Conservation (phyloP, 2,113 vertebrate species). For the Cyanoderma ruficeps region DNA sequence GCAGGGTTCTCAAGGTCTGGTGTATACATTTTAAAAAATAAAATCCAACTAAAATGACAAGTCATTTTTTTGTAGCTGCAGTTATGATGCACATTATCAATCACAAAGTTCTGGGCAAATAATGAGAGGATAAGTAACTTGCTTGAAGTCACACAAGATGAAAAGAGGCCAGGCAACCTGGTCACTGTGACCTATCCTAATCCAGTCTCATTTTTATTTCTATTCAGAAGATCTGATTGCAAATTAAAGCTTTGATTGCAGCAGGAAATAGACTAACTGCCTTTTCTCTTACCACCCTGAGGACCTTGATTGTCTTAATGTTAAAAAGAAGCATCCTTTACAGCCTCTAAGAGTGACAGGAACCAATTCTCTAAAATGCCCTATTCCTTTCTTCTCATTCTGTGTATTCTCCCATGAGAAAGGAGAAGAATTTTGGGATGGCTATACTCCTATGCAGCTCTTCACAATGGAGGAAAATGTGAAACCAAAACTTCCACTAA, state of each 20-base stretch:
- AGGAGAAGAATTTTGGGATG: background rate
- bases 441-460: background rate
- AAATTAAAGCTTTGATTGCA: background rate
- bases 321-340: background rate
- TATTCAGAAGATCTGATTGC: background rate
- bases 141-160: background rate
- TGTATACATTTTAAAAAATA: background rate
- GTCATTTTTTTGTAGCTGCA: background rate
- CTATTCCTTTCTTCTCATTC: background rate
- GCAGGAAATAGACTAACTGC: background rate
- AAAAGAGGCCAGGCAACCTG: background rate
- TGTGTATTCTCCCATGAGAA: background rate
- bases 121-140: background rate
- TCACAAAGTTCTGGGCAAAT: background rate
- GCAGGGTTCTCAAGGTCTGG: background rate
- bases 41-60: background rate
- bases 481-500: background rate
- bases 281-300: background rate
- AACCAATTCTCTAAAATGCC: background rate
- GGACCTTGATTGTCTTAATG: background rate
- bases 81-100: background rate
- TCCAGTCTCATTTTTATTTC: background rate
- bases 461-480: background rate
- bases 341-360: background rate
- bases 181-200: background rate